Evolutionary conservation across 92 coral and sea anemone species (phyloP), one percentile per base, ranked within the genome.

Genomic region (Actinernus sp.): DNA sequence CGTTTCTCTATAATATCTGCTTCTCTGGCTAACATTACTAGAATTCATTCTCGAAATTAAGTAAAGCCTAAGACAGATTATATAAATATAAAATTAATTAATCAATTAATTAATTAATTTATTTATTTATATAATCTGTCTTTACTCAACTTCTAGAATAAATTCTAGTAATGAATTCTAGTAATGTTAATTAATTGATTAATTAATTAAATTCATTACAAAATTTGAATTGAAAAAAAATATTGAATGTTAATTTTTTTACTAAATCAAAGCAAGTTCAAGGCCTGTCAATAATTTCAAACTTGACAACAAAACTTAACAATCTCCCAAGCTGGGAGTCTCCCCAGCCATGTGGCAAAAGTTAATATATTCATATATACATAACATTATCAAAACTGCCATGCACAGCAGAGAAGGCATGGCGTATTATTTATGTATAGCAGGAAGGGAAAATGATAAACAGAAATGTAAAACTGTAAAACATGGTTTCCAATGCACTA

Each of bases 311-410:
- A 53, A 53, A 53, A 53, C 60, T 53, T 53, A 53, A 53, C 60
- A 53, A 53, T 26, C 60, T 53, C 60, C 60, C 34, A 53, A 53
- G 60, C 60, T 29, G 60, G 60, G 60, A 53, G 37, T 53, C 60
- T 53, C 60, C 60, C 60, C 60, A 53, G 60, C 37, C 60, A 26
- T 53, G 60, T 53, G 60, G 31, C 60, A 53, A 53, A 53, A 53
- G 60, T 53, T 29, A 53, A 53, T 26, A 29, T 53, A n/a, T 53
- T 53, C 60, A 53, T 53, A 53, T 53, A 29, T 53, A 53, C 31
- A 53, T 53, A 53, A 53, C 60, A 53, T 53, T 29, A 53, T 53
- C 60, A 53, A 53, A 53, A 53, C 60, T 53, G 60, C 60, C 34
- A 53, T 53, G 60, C 60, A 53, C 31, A 29, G 60, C 32, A 53